Evolutionary conservation across 2,888 invertebrate species (phyloP).

Genomic region (Melangyna quadrimaculata): DNA sequence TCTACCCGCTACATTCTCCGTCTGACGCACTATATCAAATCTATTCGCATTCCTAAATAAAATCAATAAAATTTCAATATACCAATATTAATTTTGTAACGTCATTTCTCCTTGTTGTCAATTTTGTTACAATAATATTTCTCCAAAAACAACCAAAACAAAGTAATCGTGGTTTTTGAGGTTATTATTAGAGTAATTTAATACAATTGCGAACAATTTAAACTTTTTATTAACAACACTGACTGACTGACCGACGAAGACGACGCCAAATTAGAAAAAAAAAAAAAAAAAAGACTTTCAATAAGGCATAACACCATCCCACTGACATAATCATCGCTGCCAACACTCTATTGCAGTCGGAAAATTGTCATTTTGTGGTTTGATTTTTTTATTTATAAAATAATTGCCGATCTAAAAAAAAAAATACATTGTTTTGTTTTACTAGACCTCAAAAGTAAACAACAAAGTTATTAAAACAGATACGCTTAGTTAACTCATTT

Average conservation of each 20-base stretch:
- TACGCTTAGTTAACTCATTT: slow-evolving; percentile 12
- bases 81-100: not conserved
- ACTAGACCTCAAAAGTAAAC: not conserved
- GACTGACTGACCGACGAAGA: not conserved
- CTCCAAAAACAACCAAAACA: not conserved
- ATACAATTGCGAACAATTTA: slow-evolving; percentile 64
- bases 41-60: not conserved
- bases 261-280: slow-evolving; percentile 18
- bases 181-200: slow-evolving; percentile 37
- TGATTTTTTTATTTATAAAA: not conserved
- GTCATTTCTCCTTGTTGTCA: not conserved
- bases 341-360: not conserved
- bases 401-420: not conserved
- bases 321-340: slow-evolving; percentile 24
- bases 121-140: slow-evolving; percentile 4
- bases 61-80: not conserved
- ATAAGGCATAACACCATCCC: slow-evolving; percentile 54
- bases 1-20: too few relatives aligned
- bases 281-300: too few relatives aligned
- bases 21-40: not conserved
- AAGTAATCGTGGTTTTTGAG: not conserved
- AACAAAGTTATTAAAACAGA: slow-evolving; percentile 17
- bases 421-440: not conserved
- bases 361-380: slow-evolving; percentile 25
- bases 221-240: slow-evolving; percentile 47